Evolutionary conservation across 2,797 vertebrate genomes (phyloP).

Genomic region (Schizopygopsis pylzovi): DNA sequence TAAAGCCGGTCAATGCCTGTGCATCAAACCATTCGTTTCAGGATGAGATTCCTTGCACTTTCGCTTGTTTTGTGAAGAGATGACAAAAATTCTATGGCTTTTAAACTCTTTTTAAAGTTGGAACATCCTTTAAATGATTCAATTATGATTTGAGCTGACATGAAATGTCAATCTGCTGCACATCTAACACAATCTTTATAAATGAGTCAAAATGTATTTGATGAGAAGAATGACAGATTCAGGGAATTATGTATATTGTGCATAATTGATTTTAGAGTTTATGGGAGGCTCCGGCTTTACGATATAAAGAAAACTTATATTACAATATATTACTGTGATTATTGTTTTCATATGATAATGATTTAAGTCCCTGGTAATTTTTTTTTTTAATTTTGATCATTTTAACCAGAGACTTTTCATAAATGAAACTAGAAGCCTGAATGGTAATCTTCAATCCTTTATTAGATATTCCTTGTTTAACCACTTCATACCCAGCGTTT

Average conservation of each 20-base stretch:
- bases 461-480: neutral
- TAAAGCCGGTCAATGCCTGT: constrained; percentile 41
- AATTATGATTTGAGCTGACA: neutral
- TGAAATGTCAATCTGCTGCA: constrained; percentile 1
- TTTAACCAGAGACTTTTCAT: constrained; percentile 1
- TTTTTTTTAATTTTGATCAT: neutral
- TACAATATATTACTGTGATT: neutral
- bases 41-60: neutral
- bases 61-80: neutral
- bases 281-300: neutral
- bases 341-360: neutral
- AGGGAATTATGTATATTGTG: neutral
- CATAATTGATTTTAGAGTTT: neutral
- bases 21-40: constrained; percentile 1
- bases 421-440: neutral
- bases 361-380: neutral
- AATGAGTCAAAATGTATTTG: constrained; percentile 22
- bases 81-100: neutral
- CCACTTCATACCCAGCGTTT: neutral
- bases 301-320: neutral
- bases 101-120: neutral
- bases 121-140: neutral
- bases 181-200: constrained; percentile 1
- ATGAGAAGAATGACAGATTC: constrained; percentile 20
- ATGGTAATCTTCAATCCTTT: neutral